Base-by-base conservation (phyloP, 2,888 invertebrate species). In the Lymantria monacha region DNA sequence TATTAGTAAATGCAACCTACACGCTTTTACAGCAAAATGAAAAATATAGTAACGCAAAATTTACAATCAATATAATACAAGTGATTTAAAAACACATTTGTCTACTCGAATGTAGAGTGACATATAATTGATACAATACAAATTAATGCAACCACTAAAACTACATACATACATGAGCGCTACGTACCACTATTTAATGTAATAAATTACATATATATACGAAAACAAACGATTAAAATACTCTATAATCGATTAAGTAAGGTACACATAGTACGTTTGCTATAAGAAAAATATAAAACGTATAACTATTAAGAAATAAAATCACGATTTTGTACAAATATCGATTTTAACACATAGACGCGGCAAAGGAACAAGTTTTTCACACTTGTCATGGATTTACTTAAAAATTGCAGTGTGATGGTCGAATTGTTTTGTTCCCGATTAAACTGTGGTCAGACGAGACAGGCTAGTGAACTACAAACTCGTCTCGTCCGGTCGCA, bases 1-100 rank as follows among this genome's bases (percentile, higher is more conserved):
- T 82, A 90, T 89, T 90, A 90, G 91, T 90, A 90, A 91, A 91
- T 90, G 91, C 91, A 89, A 83, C 74, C 85, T 87, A 87, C 82
- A 83, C 78, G 73, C 81, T 72, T 63, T 65, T 58, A 68, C 77
- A 73, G 79, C 79, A 75, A 74, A 78, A n/a, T n/a, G n/a, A n/a
- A 66, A 45, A 64, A 38, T 8, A 38, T 36, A 36, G 8, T 63
- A 81, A 81, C 81, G 77, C 83, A 76, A 83, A 84, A 85, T 85
- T 71, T 85, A 86, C 86, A 88, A 87, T 81, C 80, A 76, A 80
- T 80, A 81, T 77, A 61, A 76, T 82, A 85, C 81, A 81, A 33
- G 65, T 62, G 59, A 69, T 59, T 54, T 22, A 22, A 62, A 54
- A 46, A 51, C 59, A 31, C 59, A 31, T 58, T 55, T 51, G 62